Conservation (phyloP, 1,140 invertebrate genomes). For the Dendrolimus punctatus region DNA sequence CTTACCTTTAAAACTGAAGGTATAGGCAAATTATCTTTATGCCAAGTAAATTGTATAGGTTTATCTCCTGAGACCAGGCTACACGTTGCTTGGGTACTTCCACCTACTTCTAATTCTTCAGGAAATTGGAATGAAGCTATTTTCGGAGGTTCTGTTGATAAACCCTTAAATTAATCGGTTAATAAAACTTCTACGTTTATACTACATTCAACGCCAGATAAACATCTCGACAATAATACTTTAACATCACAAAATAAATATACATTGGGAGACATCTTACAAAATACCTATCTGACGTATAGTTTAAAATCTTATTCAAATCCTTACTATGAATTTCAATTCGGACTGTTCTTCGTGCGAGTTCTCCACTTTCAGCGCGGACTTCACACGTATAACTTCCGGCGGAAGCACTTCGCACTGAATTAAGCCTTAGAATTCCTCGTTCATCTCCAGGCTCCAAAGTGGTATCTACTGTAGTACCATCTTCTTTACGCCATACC, state of each 20-base stretch:
- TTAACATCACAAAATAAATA: too few species aligned
- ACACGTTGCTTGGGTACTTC: slow-evolving; percentile 65
- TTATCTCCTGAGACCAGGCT: slow-evolving; percentile 63
- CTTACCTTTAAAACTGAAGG: slow-evolving; percentile 51
- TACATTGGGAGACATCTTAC: too few species aligned
- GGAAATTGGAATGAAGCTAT: slow-evolving; percentile 60
- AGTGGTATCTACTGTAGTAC: slow-evolving; percentile 38
- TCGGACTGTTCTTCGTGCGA: slow-evolving; percentile 54
- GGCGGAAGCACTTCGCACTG: slow-evolving; percentile 38
- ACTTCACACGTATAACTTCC: slow-evolving; percentile 64
- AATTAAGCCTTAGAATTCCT: slow-evolving; percentile 43
- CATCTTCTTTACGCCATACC: slow-evolving; percentile 54
- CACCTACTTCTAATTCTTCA: slow-evolving; percentile 62
- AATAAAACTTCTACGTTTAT: too few species aligned
- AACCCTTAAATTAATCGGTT: slow-evolving; percentile 1
- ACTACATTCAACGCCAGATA: too few species aligned
- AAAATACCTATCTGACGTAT: background rate
- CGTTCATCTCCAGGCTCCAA: slow-evolving; percentile 44
- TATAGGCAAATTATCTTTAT: slow-evolving; percentile 62
- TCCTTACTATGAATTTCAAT: slow-evolving; percentile 64
- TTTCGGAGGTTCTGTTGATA: slow-evolving; percentile 54
- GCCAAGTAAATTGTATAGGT: slow-evolving; percentile 63
- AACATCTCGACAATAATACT: too few species aligned
- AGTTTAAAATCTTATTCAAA: background rate
- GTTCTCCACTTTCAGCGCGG: slow-evolving; percentile 53